Conservation (phyloP, 2,888 invertebrate species). For the Gortyna flavago region DNA sequence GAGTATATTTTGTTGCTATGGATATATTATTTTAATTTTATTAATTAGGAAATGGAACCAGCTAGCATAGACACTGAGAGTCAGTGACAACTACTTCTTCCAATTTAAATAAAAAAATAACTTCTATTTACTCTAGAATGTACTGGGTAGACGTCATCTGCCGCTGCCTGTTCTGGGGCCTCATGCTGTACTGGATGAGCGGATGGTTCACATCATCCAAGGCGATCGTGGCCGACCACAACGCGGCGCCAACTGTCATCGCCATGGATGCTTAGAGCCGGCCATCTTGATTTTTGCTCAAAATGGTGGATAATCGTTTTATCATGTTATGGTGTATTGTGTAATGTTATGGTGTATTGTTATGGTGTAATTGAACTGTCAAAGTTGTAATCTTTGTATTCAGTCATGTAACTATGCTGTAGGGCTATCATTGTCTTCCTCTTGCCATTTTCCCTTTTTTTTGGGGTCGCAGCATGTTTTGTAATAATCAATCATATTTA, state of each 20-base stretch:
- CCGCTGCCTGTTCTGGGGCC: conserved; percentile 91
- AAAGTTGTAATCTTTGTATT: background rate
- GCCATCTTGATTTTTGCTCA: conserved; percentile 30
- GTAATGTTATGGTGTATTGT: too few relatives aligned
- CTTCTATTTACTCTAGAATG: conserved; percentile 92
- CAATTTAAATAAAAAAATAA: too few relatives aligned
- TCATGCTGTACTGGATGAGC: conserved; percentile 90
- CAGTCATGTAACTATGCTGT: background rate
- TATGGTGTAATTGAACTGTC: too few relatives aligned
- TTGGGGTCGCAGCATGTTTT: background rate
- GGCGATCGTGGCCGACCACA: conserved; percentile 68
- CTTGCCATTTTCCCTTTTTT: background rate
- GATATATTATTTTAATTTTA: too few relatives aligned
- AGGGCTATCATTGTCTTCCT: background rate
- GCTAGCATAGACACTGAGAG: too few relatives aligned
- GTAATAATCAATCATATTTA: background rate
- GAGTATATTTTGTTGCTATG: too few relatives aligned
- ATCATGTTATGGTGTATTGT: background rate
- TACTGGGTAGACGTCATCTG: conserved; percentile 95
- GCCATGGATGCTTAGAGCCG: conserved; percentile 71
- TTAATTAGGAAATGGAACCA: too few relatives aligned
- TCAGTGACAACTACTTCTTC: too few relatives aligned
- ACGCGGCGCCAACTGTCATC: conserved; percentile 67
- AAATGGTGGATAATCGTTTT: conserved; percentile 5
- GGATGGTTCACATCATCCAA: conserved; percentile 77